Conservation (phyloP, 2,888 invertebrate species). For the Papilio elwesi region DNA sequence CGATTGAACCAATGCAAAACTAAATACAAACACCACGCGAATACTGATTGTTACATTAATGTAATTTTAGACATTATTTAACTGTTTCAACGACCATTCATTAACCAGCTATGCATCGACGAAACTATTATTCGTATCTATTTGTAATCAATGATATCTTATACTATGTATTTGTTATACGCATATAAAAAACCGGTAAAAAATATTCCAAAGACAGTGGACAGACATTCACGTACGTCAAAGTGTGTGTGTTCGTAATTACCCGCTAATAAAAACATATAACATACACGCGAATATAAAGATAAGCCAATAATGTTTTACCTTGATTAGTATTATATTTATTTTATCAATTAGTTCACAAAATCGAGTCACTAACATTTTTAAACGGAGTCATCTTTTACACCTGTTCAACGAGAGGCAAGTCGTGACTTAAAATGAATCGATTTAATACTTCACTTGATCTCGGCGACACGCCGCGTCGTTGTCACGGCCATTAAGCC, state of each 20-base stretch:
- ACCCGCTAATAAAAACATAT: no score
- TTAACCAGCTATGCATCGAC: not conserved
- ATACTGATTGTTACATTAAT: no score
- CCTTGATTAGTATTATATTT: not conserved
- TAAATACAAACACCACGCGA: no score
- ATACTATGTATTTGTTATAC: conserved; percentile 53
- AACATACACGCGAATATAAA: not conserved
- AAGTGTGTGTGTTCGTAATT: no score
- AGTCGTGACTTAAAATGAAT: conserved; percentile 36
- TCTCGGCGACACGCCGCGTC: conserved; percentile 16
- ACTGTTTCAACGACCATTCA: no score
- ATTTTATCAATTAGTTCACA: not conserved
- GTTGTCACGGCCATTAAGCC: conserved; percentile 24
- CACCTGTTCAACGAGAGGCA: conserved; percentile 34
- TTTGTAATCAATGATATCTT: conserved; percentile 66
- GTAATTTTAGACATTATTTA: no score
- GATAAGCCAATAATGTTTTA: not conserved
- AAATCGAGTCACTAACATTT: conserved; percentile 11
- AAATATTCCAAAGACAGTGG: no score
- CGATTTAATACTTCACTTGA: conserved; percentile 34
- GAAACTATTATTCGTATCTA: conserved; percentile 66
- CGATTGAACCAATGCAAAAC: no score
- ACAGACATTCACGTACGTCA: no score
- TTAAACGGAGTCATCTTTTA: conserved; percentile 20
- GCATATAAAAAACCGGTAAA: no score